phyloP scores from a whole-genome alignment of 1,140 invertebrate genomes.

The Brachionus rubens region DNA sequence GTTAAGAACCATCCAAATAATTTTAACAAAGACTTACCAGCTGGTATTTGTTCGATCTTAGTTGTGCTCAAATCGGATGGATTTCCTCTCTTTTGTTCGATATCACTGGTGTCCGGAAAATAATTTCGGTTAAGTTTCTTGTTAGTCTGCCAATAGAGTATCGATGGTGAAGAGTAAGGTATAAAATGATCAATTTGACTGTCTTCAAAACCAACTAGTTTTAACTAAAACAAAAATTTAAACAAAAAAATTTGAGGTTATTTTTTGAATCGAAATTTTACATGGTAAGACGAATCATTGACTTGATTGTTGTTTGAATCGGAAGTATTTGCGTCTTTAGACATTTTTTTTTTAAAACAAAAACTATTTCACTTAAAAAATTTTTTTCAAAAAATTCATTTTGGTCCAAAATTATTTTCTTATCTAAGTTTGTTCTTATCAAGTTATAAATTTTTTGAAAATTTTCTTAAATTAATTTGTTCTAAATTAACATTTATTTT shows the following conservation, averaged over 20 bases:
- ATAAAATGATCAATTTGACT: slow-evolving; percentile 46
- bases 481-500: no score
- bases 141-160: slow-evolving; percentile 30
- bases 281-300: slow-evolving; percentile 44
- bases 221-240: background rate
- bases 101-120: background rate
- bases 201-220: slow-evolving; percentile 31
- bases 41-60: slow-evolving; percentile 22
- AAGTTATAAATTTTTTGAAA: no score
- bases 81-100: slow-evolving; percentile 21
- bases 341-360: background rate
- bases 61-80: slow-evolving; percentile 1
- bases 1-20: background rate
- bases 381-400: background rate
- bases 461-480: no score
- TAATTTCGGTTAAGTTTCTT: background rate
- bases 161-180: slow-evolving; percentile 39
- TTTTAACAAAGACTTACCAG: background rate
- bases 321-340: slow-evolving; percentile 5
- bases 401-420: no score
- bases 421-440: no score
- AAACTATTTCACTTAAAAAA: background rate
- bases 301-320: slow-evolving; percentile 2
- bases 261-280: background rate
- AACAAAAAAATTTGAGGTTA: background rate